Base-by-base conservation (phyloP, 2,888 invertebrate species). In the Osmoderma eremita region DNA sequence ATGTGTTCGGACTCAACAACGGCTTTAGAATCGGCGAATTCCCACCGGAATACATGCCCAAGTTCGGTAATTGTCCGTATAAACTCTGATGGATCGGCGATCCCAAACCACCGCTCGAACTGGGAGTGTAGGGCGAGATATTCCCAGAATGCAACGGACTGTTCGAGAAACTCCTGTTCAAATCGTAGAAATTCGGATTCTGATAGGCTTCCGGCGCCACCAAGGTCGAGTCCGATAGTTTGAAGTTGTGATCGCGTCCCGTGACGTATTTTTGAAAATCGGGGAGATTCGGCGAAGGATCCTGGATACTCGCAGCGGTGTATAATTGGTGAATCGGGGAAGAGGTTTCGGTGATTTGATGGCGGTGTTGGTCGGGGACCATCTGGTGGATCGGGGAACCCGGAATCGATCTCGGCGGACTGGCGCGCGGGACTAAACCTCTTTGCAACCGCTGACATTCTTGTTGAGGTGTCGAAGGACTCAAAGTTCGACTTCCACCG, bases 371-470 rank as follows among this genome's bases (percentile, higher is more conserved):
- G 20, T 80, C 80, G 0, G 79, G 71, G 8, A 79, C 75, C 36
- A 80, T 69, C 69, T 88, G 86, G 75, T 86, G 89, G 63, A 88
- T 88, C 38, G 89, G 89, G 8, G 89, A 89, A 67, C 88, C 86
- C 67, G 89, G 86, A 75, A 88, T 85, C 51, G 88, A 88, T 72
- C 87, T 83, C 51, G 83, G 81, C 8, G 83, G 81, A 72, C 83
- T 81, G 72, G 83, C 65, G 79, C 86, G 68, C 79, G 78, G 72
- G 56, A 85, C 74, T 80, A 86, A 45, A 78, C 82, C 75, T 75
- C 87, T 84, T 83, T 88, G 93, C 53, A 94, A 78, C 75, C 92
- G 89, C 71, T 93, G 92, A 77, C 92, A 92, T 79, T 94, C 93
- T 63, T 92, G 89, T 65, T 93, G 88, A 0, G 93, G 88, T 8